Percentiles rank a stretch among this genome's conserved stretches.
phyloP scores from a whole-genome alignment of 2,888 invertebrate species.

The Eupithecia centaureata region DNA sequence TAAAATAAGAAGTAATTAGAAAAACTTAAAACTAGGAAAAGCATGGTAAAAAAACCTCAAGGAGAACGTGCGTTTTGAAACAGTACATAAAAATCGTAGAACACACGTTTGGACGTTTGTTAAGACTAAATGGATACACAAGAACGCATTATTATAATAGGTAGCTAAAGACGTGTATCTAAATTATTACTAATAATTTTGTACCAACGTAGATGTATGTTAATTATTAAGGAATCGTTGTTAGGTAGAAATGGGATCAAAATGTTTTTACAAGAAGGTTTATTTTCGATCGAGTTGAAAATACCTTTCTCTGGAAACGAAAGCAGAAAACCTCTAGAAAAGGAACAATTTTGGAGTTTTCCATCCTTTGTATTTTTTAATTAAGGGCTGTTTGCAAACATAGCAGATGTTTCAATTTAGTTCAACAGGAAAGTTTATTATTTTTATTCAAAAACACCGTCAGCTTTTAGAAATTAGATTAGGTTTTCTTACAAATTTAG shows the following conservation, averaged over 20 bases:
- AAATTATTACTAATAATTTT: background rate
- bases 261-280: background rate
- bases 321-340: constrained; percentile 3
- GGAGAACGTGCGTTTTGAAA: background rate
- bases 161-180: too few relatives aligned
- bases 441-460: constrained; percentile 13
- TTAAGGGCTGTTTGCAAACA: constrained; percentile 54
- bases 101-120: too few relatives aligned
- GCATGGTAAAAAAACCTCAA: background rate
- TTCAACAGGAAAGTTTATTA: constrained; percentile 38
- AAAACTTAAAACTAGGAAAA: background rate
- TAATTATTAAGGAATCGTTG: too few relatives aligned
- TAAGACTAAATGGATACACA: too few relatives aligned
- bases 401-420: constrained; percentile 48
- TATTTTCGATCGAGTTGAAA: background rate
- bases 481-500: constrained; percentile 2
- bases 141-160: too few relatives aligned
- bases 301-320: background rate
- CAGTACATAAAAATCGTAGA: too few relatives aligned
- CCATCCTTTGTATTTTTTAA: constrained; percentile 49
- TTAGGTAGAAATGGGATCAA: background rate
- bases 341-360: background rate
- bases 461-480: constrained; percentile 1
- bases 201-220: too few relatives aligned
- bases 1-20: background rate